Base-by-base conservation (phyloP, 1,140 invertebrate species). In the Xylocopa sonorina region DNA sequence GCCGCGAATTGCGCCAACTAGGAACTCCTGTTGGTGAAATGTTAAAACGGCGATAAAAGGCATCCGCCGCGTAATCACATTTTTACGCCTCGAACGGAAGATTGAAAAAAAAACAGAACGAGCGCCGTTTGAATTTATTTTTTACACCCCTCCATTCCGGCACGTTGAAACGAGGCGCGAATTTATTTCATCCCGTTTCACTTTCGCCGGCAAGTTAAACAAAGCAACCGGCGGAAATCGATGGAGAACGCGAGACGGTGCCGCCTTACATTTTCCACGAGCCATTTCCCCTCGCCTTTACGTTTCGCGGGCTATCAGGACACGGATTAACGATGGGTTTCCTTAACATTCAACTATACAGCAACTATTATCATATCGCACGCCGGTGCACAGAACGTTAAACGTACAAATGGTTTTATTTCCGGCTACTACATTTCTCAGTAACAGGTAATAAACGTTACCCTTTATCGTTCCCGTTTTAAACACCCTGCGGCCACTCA, bases 391-490 rank as follows among this genome's bases (percentile, higher is more conserved):
- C 77, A 66, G 83, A 16, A 80, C 84, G 84, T 83, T 86, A 75
- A 82, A 85, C 83, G 74, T 80, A 78, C 84, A 86, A 85, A 86
- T 83, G 84, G 68, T 86, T 86, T 83, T 83, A 86, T 85, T 85
- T 85, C 76, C 83, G 67, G 83, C 74, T 82, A 69, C 76, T 77
- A 74, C 73, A 58, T 85, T 80, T 85, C 72, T 80, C 69, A 24
- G 83, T 80, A 86, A 82, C 76, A 80, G 76, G 76, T 82, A 86
- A 85, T 86, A 82, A 86, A 85, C 72, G 84, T 82, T 85, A 85
- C 51, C 63, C 62, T 86, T 85, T 86, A 86, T 86, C 71, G 80
- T 51, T 12, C 50, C 9, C 18, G 38, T 63, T 81, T 81, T 82
- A 82, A 85, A 82, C 64, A 82, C 48, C 74, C 69, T 32, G 67